These are phyloP conservation scores for Smutsia gigantea DNA, from an alignment of 2,797 vertebrate genomes.

Conservation along the genomic window DNA sequence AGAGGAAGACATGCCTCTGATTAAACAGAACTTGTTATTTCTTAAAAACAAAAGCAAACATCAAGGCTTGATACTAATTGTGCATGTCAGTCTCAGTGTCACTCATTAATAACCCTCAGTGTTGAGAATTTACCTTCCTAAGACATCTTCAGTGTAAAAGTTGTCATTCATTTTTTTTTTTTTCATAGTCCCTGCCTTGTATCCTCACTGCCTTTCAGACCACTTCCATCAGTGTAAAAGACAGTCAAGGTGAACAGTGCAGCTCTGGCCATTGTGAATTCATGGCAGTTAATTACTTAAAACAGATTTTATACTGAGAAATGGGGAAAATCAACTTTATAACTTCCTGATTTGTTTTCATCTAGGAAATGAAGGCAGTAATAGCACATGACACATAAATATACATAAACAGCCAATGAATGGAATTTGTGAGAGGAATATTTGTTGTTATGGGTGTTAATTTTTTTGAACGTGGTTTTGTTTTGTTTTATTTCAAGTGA, in stretches of 20 bases:
- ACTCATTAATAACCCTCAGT: constrained; percentile 26
- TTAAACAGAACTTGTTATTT: background rate
- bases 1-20: background rate
- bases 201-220: constrained; percentile 58
- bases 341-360: background rate
- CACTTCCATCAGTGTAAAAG: background rate
- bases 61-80: background rate
- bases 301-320: constrained; percentile 38
- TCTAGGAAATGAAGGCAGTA: background rate
- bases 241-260: background rate
- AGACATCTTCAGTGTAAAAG: constrained; percentile 47
- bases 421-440: background rate
- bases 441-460: background rate
- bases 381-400: background rate
- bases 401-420: background rate
- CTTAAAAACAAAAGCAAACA: background rate
- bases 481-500: background rate
- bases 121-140: constrained; percentile 60
- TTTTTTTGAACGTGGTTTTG: background rate
- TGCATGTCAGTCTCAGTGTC: background rate
- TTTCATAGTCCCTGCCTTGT: background rate
- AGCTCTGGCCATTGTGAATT: constrained; percentile 50
- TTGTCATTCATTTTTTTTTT: background rate
- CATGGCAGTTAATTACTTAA: background rate
- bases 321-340: background rate